Conservation (phyloP, 2,113 vertebrate species). For the Hydrolagus affinis region DNA sequence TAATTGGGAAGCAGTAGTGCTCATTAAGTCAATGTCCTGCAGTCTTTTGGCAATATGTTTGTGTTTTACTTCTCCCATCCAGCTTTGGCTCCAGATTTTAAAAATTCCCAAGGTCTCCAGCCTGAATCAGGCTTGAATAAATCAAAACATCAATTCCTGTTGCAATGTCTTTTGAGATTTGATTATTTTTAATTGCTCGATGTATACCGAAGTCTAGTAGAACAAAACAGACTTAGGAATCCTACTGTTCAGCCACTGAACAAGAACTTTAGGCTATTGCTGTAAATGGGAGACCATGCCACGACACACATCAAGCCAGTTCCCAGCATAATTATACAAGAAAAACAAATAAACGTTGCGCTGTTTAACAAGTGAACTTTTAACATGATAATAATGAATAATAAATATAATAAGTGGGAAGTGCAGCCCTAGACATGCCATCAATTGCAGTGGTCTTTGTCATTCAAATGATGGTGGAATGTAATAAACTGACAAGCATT, state of each 20-base stretch:
- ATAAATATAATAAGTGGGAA: slow-evolving; percentile 23
- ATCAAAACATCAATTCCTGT: background rate
- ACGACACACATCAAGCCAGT: background rate
- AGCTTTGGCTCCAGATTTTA: background rate
- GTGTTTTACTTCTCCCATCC: no score
- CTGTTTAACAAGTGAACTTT: background rate
- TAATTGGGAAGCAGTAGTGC: background rate
- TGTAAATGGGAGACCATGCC: background rate
- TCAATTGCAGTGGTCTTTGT: background rate
- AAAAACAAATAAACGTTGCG: background rate
- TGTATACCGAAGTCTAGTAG: background rate
- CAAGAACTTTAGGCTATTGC: background rate
- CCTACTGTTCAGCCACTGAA: no score
- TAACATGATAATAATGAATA: slow-evolving; percentile 14
- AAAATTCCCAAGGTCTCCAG: background rate
- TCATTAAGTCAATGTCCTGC: background rate
- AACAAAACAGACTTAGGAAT: background rate
- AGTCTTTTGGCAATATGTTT: background rate
- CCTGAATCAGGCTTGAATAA: background rate
- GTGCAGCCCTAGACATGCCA: background rate
- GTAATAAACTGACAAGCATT: slow-evolving; percentile 22
- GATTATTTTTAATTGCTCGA: background rate
- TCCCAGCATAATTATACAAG: background rate
- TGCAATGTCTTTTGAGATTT: background rate
- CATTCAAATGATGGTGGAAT: background rate